Percentiles rank a stretch among this genome's conserved stretches.
Conservation (phyloP, 2,113 vertebrate species). For the Sphaerodactylus townsendi region DNA sequence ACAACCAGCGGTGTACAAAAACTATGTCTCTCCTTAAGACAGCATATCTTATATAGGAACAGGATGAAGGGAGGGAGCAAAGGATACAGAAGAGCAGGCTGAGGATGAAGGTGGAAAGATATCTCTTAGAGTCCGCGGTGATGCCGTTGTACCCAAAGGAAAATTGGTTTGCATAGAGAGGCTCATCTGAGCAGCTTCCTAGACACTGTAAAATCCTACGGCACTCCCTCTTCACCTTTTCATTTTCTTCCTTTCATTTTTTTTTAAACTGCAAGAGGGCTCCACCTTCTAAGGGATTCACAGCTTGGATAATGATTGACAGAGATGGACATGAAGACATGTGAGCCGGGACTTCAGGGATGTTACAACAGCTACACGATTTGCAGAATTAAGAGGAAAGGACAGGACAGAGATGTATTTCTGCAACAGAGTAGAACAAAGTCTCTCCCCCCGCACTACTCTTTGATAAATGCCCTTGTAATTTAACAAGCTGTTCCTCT, state of each 20-base stretch:
- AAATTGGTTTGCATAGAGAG: not conserved
- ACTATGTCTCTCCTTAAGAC: constrained; percentile 45
- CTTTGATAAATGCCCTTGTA: not conserved
- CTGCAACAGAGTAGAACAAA: not conserved
- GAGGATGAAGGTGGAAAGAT: constrained; percentile 17
- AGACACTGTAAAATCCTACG: constrained; percentile 49
- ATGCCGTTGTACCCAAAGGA: not conserved
- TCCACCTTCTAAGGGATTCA: constrained; percentile 63
- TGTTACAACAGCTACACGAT: constrained; percentile 7
- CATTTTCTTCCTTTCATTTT: constrained; percentile 18
- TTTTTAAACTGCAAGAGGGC: constrained; percentile 42
- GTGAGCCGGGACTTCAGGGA: constrained; percentile 13
- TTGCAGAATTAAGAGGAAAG: not conserved
- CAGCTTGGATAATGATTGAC: constrained; percentile 71
- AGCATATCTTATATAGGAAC: constrained; percentile 59
- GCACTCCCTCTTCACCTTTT: constrained; percentile 28
- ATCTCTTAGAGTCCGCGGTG: constrained; percentile 37
- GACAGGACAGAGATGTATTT: not conserved
- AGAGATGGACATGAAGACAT: constrained; percentile 40
- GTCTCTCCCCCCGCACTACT: not conserved
- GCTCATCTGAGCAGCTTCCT: constrained; percentile 47
- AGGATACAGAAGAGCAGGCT: not conserved
- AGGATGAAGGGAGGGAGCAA: constrained; percentile 24
- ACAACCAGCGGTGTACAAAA: not conserved
- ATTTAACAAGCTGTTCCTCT: not conserved